Base-by-base conservation (phyloP, 2,113 vertebrate genomes). In the Emydura subglobosa region DNA sequence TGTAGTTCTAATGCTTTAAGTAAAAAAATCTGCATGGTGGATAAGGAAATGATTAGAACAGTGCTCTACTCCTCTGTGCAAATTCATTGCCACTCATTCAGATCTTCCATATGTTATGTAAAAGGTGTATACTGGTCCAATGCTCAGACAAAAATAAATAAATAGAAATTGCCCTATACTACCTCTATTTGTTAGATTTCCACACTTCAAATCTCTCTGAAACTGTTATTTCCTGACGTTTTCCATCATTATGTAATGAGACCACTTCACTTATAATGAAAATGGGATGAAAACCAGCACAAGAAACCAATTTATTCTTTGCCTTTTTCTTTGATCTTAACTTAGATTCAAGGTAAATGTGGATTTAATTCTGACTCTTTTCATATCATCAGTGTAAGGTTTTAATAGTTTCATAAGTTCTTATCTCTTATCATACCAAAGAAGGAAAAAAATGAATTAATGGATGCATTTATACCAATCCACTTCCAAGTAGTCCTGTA, bases 211-310 rank as follows among this genome's bases (percentile, higher is more conserved):
- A 89, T 87, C 80, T 90, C 42, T 89, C 42, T 91, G 80, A 93
- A 92, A 65, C 24, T 92, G 25, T 84, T 88, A 87, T 76, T 86
- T 97, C 68, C 87, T 96, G 86, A 90, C 72, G 94, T 95, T 92
- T 95, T 59, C n/a, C 59, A 42, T 95, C 91, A 92, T 94, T 96
- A 92, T 82, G 24, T 81, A 95, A 95, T 94, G 74, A 93, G 83
- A 93, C 27, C 76, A 80, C 44, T 97, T 96, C 57, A 88, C 12
- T 89, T 80, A 87, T 87, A 96, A 97, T 87, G 50, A 79, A 50
- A 7, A 47, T 90, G 12, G 86, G 31, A 96, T 93, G 27, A 95
- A 96, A 96, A 97, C 89, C 39, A 94, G 13, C 82, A 84, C 39
- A 92, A 91, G 72, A 97, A 91, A 94, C 50, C 82, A 91, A 90